phyloP scores from a whole-genome alignment of 2,888 invertebrate genomes.

The Onchidella celtica region DNA sequence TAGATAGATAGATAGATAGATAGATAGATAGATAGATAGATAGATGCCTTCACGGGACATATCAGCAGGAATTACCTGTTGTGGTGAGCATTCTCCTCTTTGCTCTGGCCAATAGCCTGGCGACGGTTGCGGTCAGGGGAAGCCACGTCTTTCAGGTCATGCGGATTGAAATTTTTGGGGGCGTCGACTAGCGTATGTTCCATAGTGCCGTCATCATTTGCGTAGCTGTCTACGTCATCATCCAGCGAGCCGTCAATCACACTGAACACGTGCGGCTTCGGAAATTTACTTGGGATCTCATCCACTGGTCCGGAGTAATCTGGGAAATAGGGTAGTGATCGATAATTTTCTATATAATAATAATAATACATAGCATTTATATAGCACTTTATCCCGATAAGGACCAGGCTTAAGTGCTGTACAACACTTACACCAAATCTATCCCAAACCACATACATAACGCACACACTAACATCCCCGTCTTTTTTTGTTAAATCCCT shows the following conservation, averaged over 20 bases:
- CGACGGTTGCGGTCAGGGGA: neutral
- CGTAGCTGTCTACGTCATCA: constrained; percentile 45
- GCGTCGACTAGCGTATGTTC: constrained; percentile 47
- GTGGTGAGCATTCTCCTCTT: neutral
- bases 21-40: no score
- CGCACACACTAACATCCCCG: no score
- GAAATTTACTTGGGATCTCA: constrained; percentile 34
- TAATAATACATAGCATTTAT: no score
- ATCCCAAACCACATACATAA: no score
- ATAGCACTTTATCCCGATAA: no score
- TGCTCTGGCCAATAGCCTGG: neutral
- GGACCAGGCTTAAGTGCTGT: no score
- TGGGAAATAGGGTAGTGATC: neutral
- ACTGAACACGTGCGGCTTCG: constrained; percentile 45
- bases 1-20: no score
- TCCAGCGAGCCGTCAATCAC: constrained; percentile 47
- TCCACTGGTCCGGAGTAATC: constrained; percentile 36
- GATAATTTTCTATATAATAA: no score
- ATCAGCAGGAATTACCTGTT: constrained; percentile 23
- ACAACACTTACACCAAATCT: no score
- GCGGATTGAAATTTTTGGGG: constrained; percentile 28
- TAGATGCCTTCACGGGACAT: no score
- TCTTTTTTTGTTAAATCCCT: no score
- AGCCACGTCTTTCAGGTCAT: constrained; percentile 38
- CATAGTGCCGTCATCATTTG: constrained; percentile 47